These are phyloP conservation scores for Eueides isabella DNA, from an alignment of 1,140 invertebrate species.

Conservation along the genomic window DNA sequence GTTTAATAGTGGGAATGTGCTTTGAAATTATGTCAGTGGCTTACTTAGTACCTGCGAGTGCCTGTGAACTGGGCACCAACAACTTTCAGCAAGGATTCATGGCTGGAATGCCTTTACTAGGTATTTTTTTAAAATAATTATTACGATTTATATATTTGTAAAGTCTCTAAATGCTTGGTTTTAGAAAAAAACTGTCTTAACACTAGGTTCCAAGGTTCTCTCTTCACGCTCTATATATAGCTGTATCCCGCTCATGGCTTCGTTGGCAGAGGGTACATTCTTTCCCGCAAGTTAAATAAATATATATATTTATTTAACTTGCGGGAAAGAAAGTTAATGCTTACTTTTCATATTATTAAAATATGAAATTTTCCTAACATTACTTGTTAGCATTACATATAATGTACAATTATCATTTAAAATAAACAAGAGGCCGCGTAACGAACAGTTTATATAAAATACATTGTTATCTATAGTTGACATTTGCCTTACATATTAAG, in stretches of 20 bases:
- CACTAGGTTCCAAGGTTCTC: no score
- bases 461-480: background rate
- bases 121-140: slow-evolving; percentile 34
- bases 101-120: slow-evolving; percentile 61
- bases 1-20: slow-evolving; percentile 57
- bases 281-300: no score
- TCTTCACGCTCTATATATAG: no score
- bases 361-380: background rate
- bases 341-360: no score
- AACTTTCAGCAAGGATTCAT: slow-evolving; percentile 61
- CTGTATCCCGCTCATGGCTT: no score
- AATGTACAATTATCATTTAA: background rate
- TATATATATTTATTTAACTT: no score
- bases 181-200: no score
- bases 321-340: no score
- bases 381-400: background rate
- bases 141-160: no score
- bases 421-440: background rate
- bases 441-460: background rate
- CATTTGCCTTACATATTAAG: background rate
- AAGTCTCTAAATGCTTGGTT: no score
- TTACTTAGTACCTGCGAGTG: slow-evolving; percentile 64
- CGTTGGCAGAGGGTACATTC: no score
- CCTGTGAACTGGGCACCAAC: slow-evolving; percentile 60
- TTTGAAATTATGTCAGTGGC: slow-evolving; percentile 66